Base-by-base conservation (phyloP, 2,888 invertebrate genomes). In the Perithous albicinctus region DNA sequence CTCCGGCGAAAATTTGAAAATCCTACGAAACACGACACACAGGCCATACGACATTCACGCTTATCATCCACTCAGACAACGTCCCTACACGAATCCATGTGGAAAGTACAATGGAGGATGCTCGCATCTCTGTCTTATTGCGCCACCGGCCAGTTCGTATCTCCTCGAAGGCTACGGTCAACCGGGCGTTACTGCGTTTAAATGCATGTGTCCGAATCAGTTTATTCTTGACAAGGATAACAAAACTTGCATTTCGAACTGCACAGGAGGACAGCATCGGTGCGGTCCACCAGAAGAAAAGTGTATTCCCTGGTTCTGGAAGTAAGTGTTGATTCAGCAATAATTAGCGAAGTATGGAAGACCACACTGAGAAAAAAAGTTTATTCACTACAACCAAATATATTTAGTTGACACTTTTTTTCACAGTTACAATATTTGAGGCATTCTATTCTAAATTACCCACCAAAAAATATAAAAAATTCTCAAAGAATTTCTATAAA, bases 191-290 rank as follows among this genome's bases (percentile, higher is more conserved):
- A 96, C 97, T 0, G 95, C 95, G 0, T 97, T 95, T 91, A 96
- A 95, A 83, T 99, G 99, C 91, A 96, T 96, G 1, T 99, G 99
- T 92, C 99, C 99, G 0, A 98, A 99, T 93, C 98, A 98, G 89
- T 99, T 97, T 93, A 96, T 96, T 86, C 93, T 99, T 70, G 95
- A 96, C 0, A 93, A 95, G 59, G 97, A 98, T 90, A 95, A 95
- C 87, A 97, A 96, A 90, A 98, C 97, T 0, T 99, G 99, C 91
- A 95, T 97, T 66, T 97, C 98, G 0, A 99, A 99, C 93, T 99
- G 99, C 91, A 98, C 99, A 0, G 94, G 95, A 43, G 98, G 97
- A 0, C 98, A 98, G 93, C 96, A 98, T 94, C 94, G 95, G 3
- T 96, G 96, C 87, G 95, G 95, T 56, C 94, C 95, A 86, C 93